Evolutionary conservation across 1,140 invertebrate genomes (phyloP).

Genomic region (Trypoxylus dichotomus): DNA sequence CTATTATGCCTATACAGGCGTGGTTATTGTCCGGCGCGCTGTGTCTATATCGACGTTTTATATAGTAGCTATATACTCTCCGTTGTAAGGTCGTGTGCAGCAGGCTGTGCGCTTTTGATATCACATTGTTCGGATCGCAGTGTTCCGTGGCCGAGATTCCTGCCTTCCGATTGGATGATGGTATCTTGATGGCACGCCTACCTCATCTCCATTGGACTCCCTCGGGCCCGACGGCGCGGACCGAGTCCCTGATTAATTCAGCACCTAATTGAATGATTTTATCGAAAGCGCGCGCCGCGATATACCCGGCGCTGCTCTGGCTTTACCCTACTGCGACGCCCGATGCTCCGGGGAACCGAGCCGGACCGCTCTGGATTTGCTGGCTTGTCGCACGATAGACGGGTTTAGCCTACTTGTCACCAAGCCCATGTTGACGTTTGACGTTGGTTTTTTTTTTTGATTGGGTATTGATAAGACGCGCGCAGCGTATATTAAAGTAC

Average conservation of each 20-base stretch:
- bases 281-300: slow-evolving; percentile 21
- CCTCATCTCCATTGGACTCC: slow-evolving; percentile 27
- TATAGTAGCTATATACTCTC: background rate
- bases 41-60: background rate
- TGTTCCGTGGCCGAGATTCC: slow-evolving; percentile 30
- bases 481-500: too few relatives aligned
- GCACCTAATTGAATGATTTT: slow-evolving; percentile 30
- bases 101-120: slow-evolving; percentile 26
- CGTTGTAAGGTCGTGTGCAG: background rate
- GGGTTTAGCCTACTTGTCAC: background rate
- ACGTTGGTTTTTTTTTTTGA: background rate
- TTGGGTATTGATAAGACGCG: too few relatives aligned
- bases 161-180: slow-evolving; percentile 22
- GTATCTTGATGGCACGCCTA: slow-evolving; percentile 27
- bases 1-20: background rate
- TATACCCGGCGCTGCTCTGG: background rate
- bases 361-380: background rate
- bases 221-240: slow-evolving; percentile 1
- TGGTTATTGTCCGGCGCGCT: background rate
- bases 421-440: background rate
- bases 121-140: slow-evolving; percentile 29
- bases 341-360: background rate
- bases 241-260: slow-evolving; percentile 25
- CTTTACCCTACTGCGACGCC: slow-evolving; percentile 1
- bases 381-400: background rate